phyloP scores from a whole-genome alignment of 1,140 invertebrate species.

The Caenorhabditis elegans region WBcel235 BX284606.5:8622001-8622500 shows the following conservation, averaged over 20 bases:
- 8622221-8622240: conserved; percentile 41
- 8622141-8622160: conserved; percentile 48
- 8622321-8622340: conserved; percentile 54
- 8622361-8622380: conserved; percentile 61
- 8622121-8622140: conserved; percentile 51
- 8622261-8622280: conserved; percentile 54
- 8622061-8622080: conserved; percentile 60
- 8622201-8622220: background rate
- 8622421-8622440: conserved; percentile 33
- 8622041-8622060: conserved; percentile 57
- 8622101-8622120: conserved; percentile 56
- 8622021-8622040: conserved; percentile 60
- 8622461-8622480: background rate
- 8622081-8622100: conserved; percentile 57
- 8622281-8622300: conserved; percentile 54
- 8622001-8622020: conserved; percentile 63
- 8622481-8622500: background rate
- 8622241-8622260: conserved; percentile 38
- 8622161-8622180: background rate
- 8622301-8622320: conserved; percentile 58
- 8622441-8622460: background rate
- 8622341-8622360: conserved; percentile 59
- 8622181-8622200: background rate
- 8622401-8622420: conserved; percentile 57
- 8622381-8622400: conserved; percentile 62